phyloP scores from a whole-genome alignment of 2,797 vertebrate genomes.

The Micropoecilia bifurca region DNA sequence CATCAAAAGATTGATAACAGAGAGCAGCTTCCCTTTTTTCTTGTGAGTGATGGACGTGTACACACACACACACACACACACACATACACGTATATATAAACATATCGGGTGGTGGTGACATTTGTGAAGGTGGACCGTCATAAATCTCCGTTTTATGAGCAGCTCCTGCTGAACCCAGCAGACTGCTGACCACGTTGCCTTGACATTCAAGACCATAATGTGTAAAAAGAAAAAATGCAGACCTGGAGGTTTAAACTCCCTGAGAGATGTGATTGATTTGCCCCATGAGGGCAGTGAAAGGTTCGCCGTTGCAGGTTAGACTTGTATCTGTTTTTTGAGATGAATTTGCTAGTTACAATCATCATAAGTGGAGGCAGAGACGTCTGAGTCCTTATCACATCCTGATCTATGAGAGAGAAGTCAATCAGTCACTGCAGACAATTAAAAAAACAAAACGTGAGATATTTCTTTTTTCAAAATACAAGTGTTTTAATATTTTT shows the following conservation, averaged over 20 bases:
- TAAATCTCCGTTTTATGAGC: constrained; percentile 61
- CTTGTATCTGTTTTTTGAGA: constrained; percentile 43
- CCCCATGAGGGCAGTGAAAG: constrained; percentile 50
- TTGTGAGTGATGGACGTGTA: constrained; percentile 32
- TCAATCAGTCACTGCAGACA: not conserved
- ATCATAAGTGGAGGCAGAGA: constrained; percentile 26
- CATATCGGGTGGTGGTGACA: constrained; percentile 26
- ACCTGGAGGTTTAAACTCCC: constrained; percentile 18
- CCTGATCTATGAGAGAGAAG: not conserved
- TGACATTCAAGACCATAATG: constrained; percentile 41
- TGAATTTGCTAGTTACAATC: constrained; percentile 46
- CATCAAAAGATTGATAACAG: not conserved
- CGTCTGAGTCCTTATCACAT: not conserved
- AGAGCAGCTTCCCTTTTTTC: not conserved
- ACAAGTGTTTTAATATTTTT: no score
- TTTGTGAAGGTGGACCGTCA: constrained; percentile 40
- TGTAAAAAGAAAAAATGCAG: not conserved
- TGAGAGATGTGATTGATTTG: constrained; percentile 48
- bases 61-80: constrained; percentile 16
- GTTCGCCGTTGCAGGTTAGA: constrained; percentile 30
- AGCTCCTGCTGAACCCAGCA: constrained; percentile 34
- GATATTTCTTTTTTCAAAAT: not conserved
- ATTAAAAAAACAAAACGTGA: not conserved
- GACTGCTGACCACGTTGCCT: constrained; percentile 39
- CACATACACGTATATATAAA: not conserved